Conservation (phyloP, 1,140 invertebrate genomes). For the Venustaconcha ellipsiformis region DNA sequence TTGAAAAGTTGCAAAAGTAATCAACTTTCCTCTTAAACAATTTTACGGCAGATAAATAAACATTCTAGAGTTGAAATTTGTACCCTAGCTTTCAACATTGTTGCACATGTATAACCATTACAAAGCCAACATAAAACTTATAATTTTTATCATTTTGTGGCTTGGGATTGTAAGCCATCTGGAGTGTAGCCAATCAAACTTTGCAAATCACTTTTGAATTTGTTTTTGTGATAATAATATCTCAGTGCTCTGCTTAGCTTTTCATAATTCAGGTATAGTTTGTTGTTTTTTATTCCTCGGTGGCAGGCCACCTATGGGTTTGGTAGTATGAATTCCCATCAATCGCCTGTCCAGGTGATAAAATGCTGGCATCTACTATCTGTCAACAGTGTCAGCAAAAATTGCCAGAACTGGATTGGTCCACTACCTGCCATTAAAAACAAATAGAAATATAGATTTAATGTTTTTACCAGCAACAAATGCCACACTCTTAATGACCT, state of each 20-base stretch:
- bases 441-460: not conserved
- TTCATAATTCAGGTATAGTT: constrained; percentile 99
- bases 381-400: constrained; percentile 93
- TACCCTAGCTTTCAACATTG: no score
- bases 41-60: no score
- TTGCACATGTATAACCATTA: no score
- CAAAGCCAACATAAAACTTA: no score
- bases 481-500: no score
- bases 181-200: constrained; percentile 67
- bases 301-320: constrained; percentile 96
- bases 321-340: constrained; percentile 98
- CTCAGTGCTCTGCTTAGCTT: constrained; percentile 95
- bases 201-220: constrained; percentile 97
- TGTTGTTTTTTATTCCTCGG: constrained; percentile 98
- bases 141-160: not conserved
- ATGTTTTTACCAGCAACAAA: no score
- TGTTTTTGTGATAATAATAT: constrained; percentile 99
- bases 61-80: no score
- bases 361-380: constrained; percentile 97
- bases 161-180: constrained; percentile 66
- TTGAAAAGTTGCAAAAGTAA: no score
- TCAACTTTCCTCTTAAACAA: no score
- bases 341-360: constrained; percentile 98
- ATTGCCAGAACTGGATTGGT: constrained; percentile 87
- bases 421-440: constrained; percentile 62